Base-by-base conservation (phyloP, 2,113 vertebrate species). In the Rhombomys opimus region DNA sequence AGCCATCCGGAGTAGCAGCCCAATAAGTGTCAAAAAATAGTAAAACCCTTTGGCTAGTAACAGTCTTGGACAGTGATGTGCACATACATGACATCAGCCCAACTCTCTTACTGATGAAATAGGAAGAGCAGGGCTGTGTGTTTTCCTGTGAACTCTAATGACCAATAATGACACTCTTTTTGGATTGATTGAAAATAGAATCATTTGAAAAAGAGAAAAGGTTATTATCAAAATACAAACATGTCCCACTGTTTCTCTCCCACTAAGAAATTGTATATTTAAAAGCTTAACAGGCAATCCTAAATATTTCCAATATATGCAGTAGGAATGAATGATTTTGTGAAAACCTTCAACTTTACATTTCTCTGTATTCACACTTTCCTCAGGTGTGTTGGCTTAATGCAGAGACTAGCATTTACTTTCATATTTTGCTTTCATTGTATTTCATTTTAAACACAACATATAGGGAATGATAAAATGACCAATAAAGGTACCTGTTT, bases 211-310 rank as follows among this genome's bases (percentile, higher is more conserved):
- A 76, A 94, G 65, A 95, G 78, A 73, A 89, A 95, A 93, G 59
- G 63, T 90, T 81, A 87, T 96, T 94, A 93, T 91, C 77, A 85
- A 94, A 96, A 73, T 65, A 95, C 88, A 38, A 93, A 89, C 87
- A 78, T 18, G 46, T 18, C 50, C 72, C 91, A 41, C 46, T 17
- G 91, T 91, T 97, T 61, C 59, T 86, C 57, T 78, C 50, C 90
- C 81, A 75, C 88, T 91, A 91, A 93, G 78, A 93, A 94, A 93
- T 77, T 93, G 57, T 95, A 25, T 90, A 73, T 95, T 92, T 95
- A 96, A 97, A 94, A 95, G 91, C 87, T 95, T 96, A 96, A 41
- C 52, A 50, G 70, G 61, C 94, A 94, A 89, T 87, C 75, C 70
- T 50, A 89, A 92, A 52, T 75, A 95, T 87, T 82, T 92, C 78